Percentiles rank a stretch among this genome's conserved stretches.
Evolutionary conservation across 2,888 invertebrate genomes (phyloP).

Genomic region (Stegana nigrithorax): DNA sequence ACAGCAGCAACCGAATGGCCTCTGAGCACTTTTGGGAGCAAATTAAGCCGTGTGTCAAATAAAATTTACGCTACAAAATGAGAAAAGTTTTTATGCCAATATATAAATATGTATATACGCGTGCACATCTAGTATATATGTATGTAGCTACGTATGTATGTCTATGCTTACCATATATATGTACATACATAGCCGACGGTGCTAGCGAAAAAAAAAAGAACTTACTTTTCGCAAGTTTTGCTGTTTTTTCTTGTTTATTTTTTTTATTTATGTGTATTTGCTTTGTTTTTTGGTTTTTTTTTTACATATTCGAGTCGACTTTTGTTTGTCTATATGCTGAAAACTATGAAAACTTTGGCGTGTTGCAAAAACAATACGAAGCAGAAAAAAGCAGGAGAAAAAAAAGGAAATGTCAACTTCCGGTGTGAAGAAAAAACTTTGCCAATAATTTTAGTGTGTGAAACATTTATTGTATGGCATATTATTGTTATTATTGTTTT

Average conservation of each 20-base stretch:
- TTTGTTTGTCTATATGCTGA: not conserved
- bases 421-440: conserved; percentile 12
- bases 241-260: not conserved
- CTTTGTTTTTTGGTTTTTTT: too few species aligned
- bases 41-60: conserved; percentile 44
- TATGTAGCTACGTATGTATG: too few species aligned
- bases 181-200: not conserved
- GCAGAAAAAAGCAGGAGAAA: too few species aligned
- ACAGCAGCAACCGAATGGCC: conserved; percentile 23
- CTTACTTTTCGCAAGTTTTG: not conserved
- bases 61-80: conserved; percentile 46
- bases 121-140: too few species aligned
- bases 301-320: not conserved
- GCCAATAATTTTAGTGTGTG: conserved; percentile 25
- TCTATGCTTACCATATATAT: conserved; percentile 21
- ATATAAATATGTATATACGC: too few species aligned
- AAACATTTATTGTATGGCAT: conserved; percentile 19
- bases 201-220: not conserved
- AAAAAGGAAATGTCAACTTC: not conserved
- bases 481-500: conserved; percentile 37
- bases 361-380: not conserved
- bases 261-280: not conserved
- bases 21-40: conserved; percentile 17
- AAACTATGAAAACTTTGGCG: not conserved
- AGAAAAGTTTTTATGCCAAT: conserved; percentile 49